These are phyloP conservation scores for Acanthosepion pharaonis DNA, from an alignment of 2,888 invertebrate species.

Conservation along the genomic window DNA sequence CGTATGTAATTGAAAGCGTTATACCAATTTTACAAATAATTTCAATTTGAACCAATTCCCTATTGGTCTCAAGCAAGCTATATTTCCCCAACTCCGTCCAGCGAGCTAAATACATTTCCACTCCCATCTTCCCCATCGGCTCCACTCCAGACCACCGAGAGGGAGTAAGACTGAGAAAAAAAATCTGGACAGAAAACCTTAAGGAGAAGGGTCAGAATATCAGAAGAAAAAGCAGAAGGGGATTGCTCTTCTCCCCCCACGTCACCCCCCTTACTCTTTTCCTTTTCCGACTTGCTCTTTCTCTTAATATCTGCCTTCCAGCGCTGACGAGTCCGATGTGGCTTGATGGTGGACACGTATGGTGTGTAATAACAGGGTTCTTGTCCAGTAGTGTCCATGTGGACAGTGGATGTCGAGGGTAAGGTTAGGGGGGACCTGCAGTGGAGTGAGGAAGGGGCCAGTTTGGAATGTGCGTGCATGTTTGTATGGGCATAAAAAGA, in stretches of 20 bases:
- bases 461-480: slow-evolving; percentile 23
- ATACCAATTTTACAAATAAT: slow-evolving; percentile 15
- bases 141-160: background rate
- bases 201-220: slow-evolving; percentile 18
- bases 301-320: slow-evolving; percentile 20
- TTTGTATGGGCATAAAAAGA: background rate
- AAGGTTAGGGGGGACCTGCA: background rate
- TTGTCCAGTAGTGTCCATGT: slow-evolving; percentile 9
- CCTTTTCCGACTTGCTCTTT: slow-evolving; percentile 4
- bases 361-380: slow-evolving; percentile 33
- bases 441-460: background rate
- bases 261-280: background rate
- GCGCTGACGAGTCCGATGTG: background rate
- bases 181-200: slow-evolving; percentile 33
- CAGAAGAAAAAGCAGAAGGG: slow-evolving; percentile 1
- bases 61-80: background rate
- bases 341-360: slow-evolving; percentile 23
- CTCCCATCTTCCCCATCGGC: background rate
- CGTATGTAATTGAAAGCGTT: background rate
- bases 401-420: background rate
- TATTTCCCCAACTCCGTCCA: background rate
- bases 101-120: background rate
- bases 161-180: background rate
- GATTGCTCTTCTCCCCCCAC: no score
- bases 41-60: slow-evolving; percentile 8